Evolutionary conservation across 1,140 invertebrate genomes (phyloP).

Genomic region (Papilio aristodemus): DNA sequence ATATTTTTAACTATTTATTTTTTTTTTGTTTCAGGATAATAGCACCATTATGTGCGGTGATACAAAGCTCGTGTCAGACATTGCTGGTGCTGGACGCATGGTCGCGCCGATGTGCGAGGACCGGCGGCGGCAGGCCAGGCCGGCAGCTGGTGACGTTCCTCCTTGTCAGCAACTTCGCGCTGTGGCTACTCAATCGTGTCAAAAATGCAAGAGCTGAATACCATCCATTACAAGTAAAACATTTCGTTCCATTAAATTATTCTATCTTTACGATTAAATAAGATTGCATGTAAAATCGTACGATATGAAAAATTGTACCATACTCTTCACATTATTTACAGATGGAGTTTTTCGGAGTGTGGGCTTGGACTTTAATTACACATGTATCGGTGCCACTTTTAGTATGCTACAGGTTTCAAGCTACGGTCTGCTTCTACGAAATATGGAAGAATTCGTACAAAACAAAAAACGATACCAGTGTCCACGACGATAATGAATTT

Average conservation of each 20-base stretch:
- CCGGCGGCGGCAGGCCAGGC: constrained; percentile 82
- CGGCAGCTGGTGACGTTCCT: constrained; percentile 89
- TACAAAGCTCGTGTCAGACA: constrained; percentile 88
- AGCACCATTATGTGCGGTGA: constrained; percentile 76
- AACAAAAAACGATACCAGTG: constrained; percentile 51
- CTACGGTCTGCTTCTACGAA: constrained; percentile 90
- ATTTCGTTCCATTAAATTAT: no score
- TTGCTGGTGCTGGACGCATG: constrained; percentile 88
- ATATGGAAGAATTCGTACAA: constrained; percentile 88
- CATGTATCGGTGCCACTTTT: constrained; percentile 86
- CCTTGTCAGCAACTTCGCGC: constrained; percentile 88
- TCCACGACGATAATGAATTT: constrained; percentile 53
- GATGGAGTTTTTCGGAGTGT: constrained; percentile 84
- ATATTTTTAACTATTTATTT: not conserved
- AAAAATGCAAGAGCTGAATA: constrained; percentile 84
- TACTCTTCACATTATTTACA: constrained; percentile 60
- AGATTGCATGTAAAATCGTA: no score
- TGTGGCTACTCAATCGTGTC: constrained; percentile 88
- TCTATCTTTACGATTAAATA: no score
- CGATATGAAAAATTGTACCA: not conserved
- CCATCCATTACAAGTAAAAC: constrained; percentile 80
- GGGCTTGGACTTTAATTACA: constrained; percentile 88
- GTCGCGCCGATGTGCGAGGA: constrained; percentile 84
- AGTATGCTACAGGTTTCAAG: constrained; percentile 89
- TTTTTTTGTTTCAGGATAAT: constrained; percentile 59